Percentiles rank a stretch among this genome's conserved stretches.
Evolutionary conservation across 2,113 vertebrate genomes (phyloP).

Genomic region (Chiloscyllium plagiosum): DNA sequence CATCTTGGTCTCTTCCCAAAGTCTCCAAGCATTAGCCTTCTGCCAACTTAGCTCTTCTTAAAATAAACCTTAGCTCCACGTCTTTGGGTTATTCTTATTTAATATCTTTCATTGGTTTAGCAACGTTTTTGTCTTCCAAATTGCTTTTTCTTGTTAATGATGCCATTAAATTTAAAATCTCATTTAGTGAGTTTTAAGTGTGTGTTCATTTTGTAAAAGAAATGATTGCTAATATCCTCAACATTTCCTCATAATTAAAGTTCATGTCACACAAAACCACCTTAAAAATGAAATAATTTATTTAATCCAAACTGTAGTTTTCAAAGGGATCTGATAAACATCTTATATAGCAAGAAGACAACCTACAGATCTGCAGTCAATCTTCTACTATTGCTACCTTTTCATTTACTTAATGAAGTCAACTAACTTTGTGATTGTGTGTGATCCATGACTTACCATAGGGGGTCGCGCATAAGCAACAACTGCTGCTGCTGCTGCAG

Average conservation of each 20-base stretch:
- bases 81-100: neutral
- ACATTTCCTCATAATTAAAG: neutral
- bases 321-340: neutral
- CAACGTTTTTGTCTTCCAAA: neutral
- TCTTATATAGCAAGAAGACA: neutral
- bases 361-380: neutral
- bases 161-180: too few species aligned
- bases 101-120: neutral
- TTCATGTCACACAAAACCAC: neutral
- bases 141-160: neutral
- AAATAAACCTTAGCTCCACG: neutral
- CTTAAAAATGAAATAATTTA: neutral
- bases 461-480: slow-evolving; percentile 86
- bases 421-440: neutral
- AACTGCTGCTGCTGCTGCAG: slow-evolving; percentile 71
- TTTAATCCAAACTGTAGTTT: neutral
- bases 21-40: neutral
- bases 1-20: neutral
- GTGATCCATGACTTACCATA: slow-evolving; percentile 62
- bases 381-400: too few species aligned
- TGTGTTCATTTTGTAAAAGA: neutral
- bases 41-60: neutral
- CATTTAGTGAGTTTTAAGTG: too few species aligned
- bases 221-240: neutral
- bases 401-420: too few species aligned